Evolutionary conservation across 2,113 vertebrate genomes (phyloP).

Genomic region (Ictalurus punctatus): DNA sequence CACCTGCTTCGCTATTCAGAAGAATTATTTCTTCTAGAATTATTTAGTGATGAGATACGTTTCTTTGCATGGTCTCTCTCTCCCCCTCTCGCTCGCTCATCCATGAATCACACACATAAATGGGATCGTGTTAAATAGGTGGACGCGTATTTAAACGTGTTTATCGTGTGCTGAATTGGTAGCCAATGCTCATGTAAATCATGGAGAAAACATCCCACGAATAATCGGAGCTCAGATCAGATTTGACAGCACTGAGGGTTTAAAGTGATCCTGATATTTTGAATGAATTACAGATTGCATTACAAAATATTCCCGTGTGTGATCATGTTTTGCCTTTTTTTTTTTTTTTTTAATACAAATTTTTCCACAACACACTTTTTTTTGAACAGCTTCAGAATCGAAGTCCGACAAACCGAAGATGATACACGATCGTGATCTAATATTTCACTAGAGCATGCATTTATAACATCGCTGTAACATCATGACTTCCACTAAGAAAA

Average conservation of each 20-base stretch:
- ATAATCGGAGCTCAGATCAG: neutral
- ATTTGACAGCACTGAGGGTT: neutral
- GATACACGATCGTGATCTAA: neutral
- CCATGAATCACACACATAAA: neutral
- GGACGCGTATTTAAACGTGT: neutral
- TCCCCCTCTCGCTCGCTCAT: neutral
- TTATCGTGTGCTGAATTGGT: neutral
- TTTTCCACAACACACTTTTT: slow-evolving; percentile 3
- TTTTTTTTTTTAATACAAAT: neutral
- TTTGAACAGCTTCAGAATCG: neutral
- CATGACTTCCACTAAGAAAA: neutral
- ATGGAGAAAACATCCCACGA: neutral
- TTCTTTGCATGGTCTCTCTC: neutral
- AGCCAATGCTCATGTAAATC: neutral
- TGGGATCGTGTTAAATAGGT: neutral
- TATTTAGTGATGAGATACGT: neutral
- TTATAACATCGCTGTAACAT: neutral
- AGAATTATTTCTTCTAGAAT: neutral
- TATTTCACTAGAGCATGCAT: slow-evolving; percentile 28
- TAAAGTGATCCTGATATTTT: neutral
- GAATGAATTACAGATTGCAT: neutral
- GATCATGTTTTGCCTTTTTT: neutral
- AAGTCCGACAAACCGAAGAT: neutral
- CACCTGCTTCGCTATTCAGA: neutral
- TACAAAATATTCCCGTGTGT: neutral